A percentile compares a stretch with the other conserved stretches of the same genome.
Evolutionary conservation across 2,797 vertebrate species (phyloP).

Genomic region (Lutjanus argentimaculatus): DNA sequence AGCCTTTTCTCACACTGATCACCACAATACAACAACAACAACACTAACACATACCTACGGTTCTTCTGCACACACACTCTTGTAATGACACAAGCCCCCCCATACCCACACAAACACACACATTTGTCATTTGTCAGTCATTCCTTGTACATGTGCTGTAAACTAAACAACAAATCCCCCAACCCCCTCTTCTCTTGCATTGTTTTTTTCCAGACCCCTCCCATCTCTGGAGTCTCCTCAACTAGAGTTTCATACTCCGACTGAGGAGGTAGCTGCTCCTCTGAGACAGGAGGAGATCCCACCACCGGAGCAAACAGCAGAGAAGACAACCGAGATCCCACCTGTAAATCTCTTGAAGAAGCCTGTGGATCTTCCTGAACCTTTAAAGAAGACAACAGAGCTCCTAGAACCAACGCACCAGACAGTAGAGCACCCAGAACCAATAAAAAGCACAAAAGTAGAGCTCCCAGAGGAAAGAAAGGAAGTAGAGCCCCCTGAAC

Average conservation of each 20-base stretch:
- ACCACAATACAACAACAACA: conserved; percentile 51
- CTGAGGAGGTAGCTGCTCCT: conserved; percentile 73
- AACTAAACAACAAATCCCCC: conserved; percentile 58
- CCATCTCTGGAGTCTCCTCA: conserved; percentile 82
- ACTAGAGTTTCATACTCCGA: conserved; percentile 79
- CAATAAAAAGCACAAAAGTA: conserved; percentile 28
- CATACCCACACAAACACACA: conserved; percentile 42
- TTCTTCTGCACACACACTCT: background rate
- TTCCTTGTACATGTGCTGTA: conserved; percentile 53
- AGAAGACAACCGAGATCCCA: conserved; percentile 36
- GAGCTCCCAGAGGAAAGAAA: conserved; percentile 17
- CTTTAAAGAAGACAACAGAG: conserved; percentile 47
- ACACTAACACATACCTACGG: conserved; percentile 25
- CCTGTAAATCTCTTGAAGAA: conserved; percentile 35
- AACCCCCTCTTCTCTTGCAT: conserved; percentile 56
- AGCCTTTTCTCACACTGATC: conserved; percentile 75
- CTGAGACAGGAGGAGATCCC: conserved; percentile 54
- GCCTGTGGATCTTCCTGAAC: conserved; percentile 56
- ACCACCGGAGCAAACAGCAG: conserved; percentile 33
- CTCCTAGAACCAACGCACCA: conserved; percentile 31
- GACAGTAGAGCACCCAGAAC: conserved; percentile 24
- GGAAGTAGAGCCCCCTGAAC: conserved; percentile 18
- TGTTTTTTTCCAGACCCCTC: conserved; percentile 79
- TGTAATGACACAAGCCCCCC: background rate
- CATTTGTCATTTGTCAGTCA: conserved; percentile 64